Evolutionary conservation across 2,113 vertebrate genomes (phyloP).

Genomic region (Larimichthys polyactis): DNA sequence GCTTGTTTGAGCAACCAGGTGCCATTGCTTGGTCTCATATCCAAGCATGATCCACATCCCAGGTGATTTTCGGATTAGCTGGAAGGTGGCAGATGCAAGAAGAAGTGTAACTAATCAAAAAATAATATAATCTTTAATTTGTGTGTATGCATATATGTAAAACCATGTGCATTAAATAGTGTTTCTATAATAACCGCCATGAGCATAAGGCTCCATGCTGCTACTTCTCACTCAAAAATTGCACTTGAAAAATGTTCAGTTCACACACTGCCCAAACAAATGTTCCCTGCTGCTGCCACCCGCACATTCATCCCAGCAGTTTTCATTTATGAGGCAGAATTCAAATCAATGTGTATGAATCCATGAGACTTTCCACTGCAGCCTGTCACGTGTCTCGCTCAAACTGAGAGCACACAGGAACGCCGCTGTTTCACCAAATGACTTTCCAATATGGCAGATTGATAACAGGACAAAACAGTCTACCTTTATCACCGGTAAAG

Average conservation of each 20-base stretch:
- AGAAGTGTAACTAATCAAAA: background rate
- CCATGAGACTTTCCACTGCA: constrained; percentile 74
- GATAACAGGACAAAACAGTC: constrained; percentile 14
- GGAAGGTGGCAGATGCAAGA: no score
- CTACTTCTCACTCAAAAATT: background rate
- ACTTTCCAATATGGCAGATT: constrained; percentile 3
- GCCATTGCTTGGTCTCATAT: no score
- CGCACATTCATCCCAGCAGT: constrained; percentile 27
- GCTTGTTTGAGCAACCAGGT: no score
- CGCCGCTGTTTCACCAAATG: constrained; percentile 19
- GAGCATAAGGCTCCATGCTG: background rate
- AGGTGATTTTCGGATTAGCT: no score
- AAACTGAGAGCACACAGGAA: constrained; percentile 13
- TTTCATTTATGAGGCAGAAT: constrained; percentile 61
- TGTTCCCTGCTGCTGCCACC: constrained; percentile 17
- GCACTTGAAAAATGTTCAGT: background rate
- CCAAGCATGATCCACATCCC: no score
- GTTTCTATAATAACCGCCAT: background rate
- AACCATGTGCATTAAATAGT: background rate
- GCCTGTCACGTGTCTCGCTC: constrained; percentile 60
- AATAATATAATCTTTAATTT: background rate
- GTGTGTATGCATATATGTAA: background rate
- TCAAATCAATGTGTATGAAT: constrained; percentile 76
- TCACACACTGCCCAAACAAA: constrained; percentile 9
- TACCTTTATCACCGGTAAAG: background rate